Base-by-base conservation (phyloP, 2,888 invertebrate species). In the Ypsolopha scabrella region DNA sequence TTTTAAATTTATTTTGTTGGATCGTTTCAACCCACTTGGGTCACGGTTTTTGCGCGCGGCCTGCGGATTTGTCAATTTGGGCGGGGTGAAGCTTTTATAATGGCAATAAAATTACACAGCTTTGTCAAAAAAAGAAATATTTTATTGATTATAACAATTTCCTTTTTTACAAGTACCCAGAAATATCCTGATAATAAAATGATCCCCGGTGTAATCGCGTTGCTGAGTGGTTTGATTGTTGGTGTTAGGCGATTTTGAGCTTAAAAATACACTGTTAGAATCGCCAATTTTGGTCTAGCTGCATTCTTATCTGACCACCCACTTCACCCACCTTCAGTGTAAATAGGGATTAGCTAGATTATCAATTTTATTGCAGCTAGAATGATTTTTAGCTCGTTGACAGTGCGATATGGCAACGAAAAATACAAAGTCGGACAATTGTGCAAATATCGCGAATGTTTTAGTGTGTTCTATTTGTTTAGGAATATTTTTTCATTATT, bases 311-410 rank as follows among this genome's bases (percentile, higher is more conserved):
- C 83, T 62, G 64, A 59, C 54, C 65, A 69, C 67, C 74, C 82
- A 82, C 82, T 82, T 78, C 73, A 83, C 69, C 55, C 70, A 74
- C 78, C 71, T 70, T 69, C 71, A 75, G 60, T 79, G 81, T 68
- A 80, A 82, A 83, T 70, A 83, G 68, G 78, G 81, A 81, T 82
- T 78, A 80, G 68, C 64, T 62, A 62, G 62, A 75, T 80, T 81
- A 82, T 82, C 82, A 80, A 75, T 80, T 76, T 77, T 75, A 78
- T 71, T 77, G 58, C 68, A 51, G 64, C 58, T 67, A 68, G 69
- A 75, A 79, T 71, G 62, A 68, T 75, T 78, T 51, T 76, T 73
- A 65, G 65, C 70, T 65, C 64, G 63, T 55, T 59, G 56, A 70
- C 70, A 65, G 65, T 55, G 57, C 52, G 57, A 58, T 69, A 65